Evolutionary conservation across 2,113 vertebrate genomes (phyloP).

Genomic region (Neopipo cinnamomea): DNA sequence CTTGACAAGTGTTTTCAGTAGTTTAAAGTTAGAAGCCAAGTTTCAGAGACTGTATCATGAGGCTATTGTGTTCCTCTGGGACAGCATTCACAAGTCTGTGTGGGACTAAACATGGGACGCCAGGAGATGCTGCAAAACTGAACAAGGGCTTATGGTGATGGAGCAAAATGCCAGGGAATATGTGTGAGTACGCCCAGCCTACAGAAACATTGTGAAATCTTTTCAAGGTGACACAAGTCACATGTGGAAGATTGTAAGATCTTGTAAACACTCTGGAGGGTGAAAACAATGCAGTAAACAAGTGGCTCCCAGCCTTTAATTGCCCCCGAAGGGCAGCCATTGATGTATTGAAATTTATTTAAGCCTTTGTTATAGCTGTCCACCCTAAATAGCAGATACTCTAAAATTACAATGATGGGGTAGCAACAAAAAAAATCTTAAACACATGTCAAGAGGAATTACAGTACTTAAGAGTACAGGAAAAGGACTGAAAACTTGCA

Average conservation of each 20-base stretch:
- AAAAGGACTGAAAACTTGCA: neutral
- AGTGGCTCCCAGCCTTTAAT: neutral
- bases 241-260: neutral
- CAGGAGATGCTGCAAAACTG: neutral
- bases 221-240: neutral
- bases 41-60: neutral
- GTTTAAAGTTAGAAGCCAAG: neutral
- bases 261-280: neutral
- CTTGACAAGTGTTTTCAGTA: neutral
- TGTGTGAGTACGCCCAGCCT: neutral
- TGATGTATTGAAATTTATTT: neutral
- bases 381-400: neutral
- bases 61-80: neutral
- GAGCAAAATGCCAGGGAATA: neutral
- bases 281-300: neutral
- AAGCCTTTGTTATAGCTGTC: neutral
- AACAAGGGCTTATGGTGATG: neutral
- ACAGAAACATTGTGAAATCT: neutral
- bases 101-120: neutral
- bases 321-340: neutral
- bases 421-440: neutral
- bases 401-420: neutral
- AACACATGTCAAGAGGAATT: neutral
- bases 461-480: neutral
- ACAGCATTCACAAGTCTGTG: neutral